phyloP scores from a whole-genome alignment of 2,797 vertebrate species.

The Limosa lapponica region DNA sequence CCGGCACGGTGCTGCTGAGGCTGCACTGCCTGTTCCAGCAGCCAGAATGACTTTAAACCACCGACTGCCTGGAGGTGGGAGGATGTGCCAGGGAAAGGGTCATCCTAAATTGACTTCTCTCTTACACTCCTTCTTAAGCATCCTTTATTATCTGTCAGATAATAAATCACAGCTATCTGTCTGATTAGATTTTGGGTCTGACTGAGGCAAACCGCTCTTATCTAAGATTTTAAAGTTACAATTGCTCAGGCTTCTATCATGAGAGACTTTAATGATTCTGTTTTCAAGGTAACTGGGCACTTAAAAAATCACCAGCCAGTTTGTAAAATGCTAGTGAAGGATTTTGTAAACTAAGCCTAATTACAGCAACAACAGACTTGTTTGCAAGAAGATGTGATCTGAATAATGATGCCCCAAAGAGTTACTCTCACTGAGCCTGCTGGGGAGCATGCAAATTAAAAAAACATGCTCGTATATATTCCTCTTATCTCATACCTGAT shows the following conservation, averaged over 20 bases:
- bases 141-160: constrained; percentile 7
- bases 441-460: neutral
- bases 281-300: neutral
- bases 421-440: neutral
- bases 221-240: neutral
- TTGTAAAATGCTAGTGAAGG: constrained; percentile 26
- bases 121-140: neutral
- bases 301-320: constrained; percentile 20
- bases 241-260: neutral
- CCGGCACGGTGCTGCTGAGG: neutral
- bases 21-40: neutral
- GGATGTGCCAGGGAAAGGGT: neutral
- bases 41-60: neutral
- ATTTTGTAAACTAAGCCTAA: constrained; percentile 38
- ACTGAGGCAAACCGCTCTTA: neutral
- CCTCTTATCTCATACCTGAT: neutral
- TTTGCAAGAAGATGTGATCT: neutral
- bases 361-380: constrained; percentile 3
- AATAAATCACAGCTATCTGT: neutral
- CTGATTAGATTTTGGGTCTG: constrained; percentile 19
- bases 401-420: neutral
- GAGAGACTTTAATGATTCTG: neutral
- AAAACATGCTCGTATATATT: neutral
- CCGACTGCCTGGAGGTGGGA: neutral
- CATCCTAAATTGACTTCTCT: neutral